Evolutionary conservation across 2,113 vertebrate species (phyloP), one percentile per base, ranked within the genome.

Genomic region (Seriola dumerili): DNA sequence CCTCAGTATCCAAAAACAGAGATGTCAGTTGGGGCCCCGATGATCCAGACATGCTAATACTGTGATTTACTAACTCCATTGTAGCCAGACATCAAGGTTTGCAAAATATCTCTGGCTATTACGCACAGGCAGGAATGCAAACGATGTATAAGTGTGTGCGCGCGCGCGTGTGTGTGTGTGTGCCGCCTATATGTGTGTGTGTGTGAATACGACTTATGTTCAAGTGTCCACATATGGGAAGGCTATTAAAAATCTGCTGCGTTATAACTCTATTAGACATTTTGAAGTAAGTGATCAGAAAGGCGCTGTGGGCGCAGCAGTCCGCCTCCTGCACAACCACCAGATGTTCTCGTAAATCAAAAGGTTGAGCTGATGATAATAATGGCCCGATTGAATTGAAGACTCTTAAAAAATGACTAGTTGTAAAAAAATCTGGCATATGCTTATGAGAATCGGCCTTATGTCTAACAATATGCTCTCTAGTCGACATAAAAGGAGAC

Each of bases 301-400:
- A 88, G 72, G 83, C 81, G 81, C 68, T 85, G 88, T 65, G 74
- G 76, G 64, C 74, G 70, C 76, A 46, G 74, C 55, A 44, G 46
- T 40, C 70, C 67, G 32, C 75, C 74, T 84, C 73, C 52, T 44
- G 55, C 54, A 81, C 77, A 81, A 75, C 64, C 77, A 78, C 67
- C 94, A 95, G 93, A 94, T 94, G 93, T 92, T 91, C 73, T 25
- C 72, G 72, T 92, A 93, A 92, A 93, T 94, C 92, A 91, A 88
- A 84, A 91, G 85, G 81, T 89, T 74, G 79, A 86, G 85, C 77
- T 88, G 90, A 94, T 93, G 88, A 89, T 94, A 94, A 92, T 91
- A 93, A 93, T 84, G 91, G 88, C 76, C 82, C 81, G 89, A 92
- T 86, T 88, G 86, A 93, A 93, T 82, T 71, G 80, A 91, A 88